phyloP scores from a whole-genome alignment of 2,888 invertebrate genomes.

The Diachrysia chrysitis region DNA sequence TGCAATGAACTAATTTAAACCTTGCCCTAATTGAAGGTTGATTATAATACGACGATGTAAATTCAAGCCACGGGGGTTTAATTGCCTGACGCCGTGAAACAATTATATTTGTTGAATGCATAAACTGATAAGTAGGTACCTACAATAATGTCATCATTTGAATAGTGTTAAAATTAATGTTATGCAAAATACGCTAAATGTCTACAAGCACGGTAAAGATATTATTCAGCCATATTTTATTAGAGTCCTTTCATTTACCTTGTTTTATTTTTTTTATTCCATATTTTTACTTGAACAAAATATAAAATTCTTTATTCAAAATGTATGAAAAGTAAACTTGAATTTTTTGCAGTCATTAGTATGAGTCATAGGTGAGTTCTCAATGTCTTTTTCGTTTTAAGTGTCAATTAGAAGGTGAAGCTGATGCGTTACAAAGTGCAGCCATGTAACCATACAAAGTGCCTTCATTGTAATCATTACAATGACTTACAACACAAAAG shows the following conservation, averaged over 20 bases:
- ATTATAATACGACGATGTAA: slow-evolving; percentile 47
- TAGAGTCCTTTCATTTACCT: too few relatives aligned
- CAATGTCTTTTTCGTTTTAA: slow-evolving; percentile 8
- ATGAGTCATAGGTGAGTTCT: slow-evolving; percentile 28
- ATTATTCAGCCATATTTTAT: too few relatives aligned
- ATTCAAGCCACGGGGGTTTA: slow-evolving; percentile 35
- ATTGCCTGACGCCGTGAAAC: slow-evolving; percentile 26
- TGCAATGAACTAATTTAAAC: slow-evolving; percentile 30
- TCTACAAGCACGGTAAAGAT: too few relatives aligned
- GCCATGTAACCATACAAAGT: neutral
- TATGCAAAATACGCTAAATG: too few relatives aligned
- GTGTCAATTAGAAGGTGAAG: slow-evolving; percentile 29
- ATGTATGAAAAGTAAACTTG: neutral
- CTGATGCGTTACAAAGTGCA: neutral
- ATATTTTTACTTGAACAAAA: neutral
- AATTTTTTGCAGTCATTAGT: neutral
- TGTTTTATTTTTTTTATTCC: neutral
- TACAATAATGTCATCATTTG: neutral
- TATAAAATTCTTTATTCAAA: neutral
- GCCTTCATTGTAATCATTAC: neutral
- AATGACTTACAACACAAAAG: slow-evolving; percentile 2
- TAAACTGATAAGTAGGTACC: slow-evolving; percentile 21
- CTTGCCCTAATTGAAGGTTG: slow-evolving; percentile 43
- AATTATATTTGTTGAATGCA: slow-evolving; percentile 48
- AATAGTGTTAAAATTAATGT: neutral